Conservation (phyloP, 2,113 vertebrate genomes). For the Pimephales promelas region DNA sequence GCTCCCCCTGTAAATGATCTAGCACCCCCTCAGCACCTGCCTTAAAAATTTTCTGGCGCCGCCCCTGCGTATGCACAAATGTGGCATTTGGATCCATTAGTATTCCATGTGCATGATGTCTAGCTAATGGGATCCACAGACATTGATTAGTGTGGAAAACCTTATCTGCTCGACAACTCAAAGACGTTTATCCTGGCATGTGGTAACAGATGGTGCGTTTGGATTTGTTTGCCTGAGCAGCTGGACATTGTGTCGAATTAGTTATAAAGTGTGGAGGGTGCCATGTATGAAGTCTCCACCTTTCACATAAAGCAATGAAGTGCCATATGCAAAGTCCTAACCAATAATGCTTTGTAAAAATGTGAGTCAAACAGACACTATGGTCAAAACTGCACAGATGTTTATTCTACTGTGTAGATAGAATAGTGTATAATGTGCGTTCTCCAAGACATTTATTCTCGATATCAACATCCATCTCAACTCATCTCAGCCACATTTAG, state of each 20-base stretch:
- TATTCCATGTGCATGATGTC: slow-evolving; percentile 23
- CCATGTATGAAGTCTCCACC: neutral
- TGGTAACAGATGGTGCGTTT: slow-evolving; percentile 67
- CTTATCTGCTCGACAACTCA: slow-evolving; percentile 49
- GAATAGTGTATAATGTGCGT: neutral
- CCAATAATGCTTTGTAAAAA: neutral
- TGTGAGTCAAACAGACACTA: neutral
- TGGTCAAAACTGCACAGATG: neutral
- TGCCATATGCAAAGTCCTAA: slow-evolving; percentile 22
- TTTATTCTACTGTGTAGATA: neutral
- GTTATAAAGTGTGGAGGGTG: slow-evolving; percentile 56
- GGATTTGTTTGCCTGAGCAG: slow-evolving; percentile 63
- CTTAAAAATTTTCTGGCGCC: too few relatives aligned
- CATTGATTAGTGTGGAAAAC: slow-evolving; percentile 44
- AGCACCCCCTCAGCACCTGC: too few relatives aligned
- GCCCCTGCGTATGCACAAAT: neutral
- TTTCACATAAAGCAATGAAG: neutral
- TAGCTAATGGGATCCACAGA: slow-evolving; percentile 4
- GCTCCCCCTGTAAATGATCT: too few relatives aligned
- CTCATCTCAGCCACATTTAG: neutral
- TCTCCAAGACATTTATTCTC: neutral
- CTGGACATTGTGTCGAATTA: slow-evolving; percentile 67
- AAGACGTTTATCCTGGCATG: slow-evolving; percentile 49
- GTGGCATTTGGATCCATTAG: neutral
- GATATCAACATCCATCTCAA: neutral